These are phyloP conservation scores for Isoperla grammatica DNA, from an alignment of 2,888 invertebrate species.

Conservation along the genomic window DNA sequence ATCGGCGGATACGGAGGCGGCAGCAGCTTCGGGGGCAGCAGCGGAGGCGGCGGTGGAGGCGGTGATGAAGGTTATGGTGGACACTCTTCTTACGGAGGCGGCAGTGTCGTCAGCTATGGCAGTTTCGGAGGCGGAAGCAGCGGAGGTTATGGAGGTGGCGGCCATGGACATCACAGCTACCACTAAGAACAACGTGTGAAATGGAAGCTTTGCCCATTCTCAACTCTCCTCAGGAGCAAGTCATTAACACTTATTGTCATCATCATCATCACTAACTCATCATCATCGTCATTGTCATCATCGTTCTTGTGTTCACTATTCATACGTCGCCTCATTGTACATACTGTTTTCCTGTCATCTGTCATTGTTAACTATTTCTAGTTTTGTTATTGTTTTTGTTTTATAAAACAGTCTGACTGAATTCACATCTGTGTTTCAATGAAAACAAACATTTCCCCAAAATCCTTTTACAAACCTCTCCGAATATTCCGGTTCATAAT, in stretches of 20 bases:
- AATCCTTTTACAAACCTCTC: constrained; percentile 4
- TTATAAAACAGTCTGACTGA: constrained; percentile 7
- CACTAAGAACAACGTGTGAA: background rate
- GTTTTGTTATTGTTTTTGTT: constrained; percentile 2
- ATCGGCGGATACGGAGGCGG: constrained; percentile 9
- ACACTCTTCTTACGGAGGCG: constrained; percentile 5
- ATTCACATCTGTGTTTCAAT: background rate
- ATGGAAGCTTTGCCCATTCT: background rate
- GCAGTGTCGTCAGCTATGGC: constrained; percentile 11
- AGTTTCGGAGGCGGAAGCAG: constrained; percentile 11
- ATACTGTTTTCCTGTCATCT: background rate
- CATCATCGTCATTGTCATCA: background rate
- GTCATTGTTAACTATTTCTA: background rate
- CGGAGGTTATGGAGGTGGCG: constrained; percentile 16
- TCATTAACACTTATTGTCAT: background rate
- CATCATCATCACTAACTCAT: background rate
- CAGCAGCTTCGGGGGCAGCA: background rate
- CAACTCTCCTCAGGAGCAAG: background rate
- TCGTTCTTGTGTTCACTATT: background rate
- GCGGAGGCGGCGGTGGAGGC: constrained; percentile 1
- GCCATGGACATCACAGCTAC: background rate
- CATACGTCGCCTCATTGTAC: background rate
- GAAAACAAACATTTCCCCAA: background rate
- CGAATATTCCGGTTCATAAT: background rate
- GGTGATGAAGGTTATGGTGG: too few species aligned